Conservation (phyloP, 2,888 invertebrate species). For the Callyntrura sp. region DNA sequence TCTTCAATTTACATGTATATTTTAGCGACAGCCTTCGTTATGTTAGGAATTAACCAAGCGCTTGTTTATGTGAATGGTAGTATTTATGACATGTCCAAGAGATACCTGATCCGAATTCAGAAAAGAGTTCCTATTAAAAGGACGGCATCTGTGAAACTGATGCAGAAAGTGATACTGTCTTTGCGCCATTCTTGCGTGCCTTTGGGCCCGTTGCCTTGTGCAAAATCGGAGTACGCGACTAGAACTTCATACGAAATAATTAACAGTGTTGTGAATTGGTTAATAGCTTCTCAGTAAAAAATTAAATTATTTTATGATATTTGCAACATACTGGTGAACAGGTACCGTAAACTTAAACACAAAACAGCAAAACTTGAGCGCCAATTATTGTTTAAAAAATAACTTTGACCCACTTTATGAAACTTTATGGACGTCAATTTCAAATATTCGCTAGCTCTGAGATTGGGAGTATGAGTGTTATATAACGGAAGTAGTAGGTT, state of each 20-base stretch:
- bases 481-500: too few species aligned
- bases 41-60: slow-evolving; percentile 21
- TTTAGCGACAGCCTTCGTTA: background rate
- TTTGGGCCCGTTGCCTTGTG: slow-evolving; percentile 29
- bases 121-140: background rate
- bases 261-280: slow-evolving; percentile 47
- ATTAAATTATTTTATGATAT: background rate
- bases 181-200: slow-evolving; percentile 37
- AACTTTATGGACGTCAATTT: too few species aligned
- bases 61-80: slow-evolving; percentile 47
- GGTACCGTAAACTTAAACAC: too few species aligned
- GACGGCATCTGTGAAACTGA: background rate
- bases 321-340: background rate
- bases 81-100: slow-evolving; percentile 52
- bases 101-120: slow-evolving; percentile 34
- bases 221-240: slow-evolving; percentile 52
- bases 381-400: too few species aligned
- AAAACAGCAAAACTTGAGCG: too few species aligned
- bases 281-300: slow-evolving; percentile 35
- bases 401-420: too few species aligned
- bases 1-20: slow-evolving; percentile 25
- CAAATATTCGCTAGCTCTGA: too few species aligned
- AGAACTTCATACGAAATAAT: slow-evolving; percentile 59
- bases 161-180: slow-evolving; percentile 37
- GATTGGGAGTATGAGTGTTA: too few species aligned